Evolutionary conservation across 2,113 vertebrate genomes (phyloP).

Genomic region (Megaceryle maxima): DNA sequence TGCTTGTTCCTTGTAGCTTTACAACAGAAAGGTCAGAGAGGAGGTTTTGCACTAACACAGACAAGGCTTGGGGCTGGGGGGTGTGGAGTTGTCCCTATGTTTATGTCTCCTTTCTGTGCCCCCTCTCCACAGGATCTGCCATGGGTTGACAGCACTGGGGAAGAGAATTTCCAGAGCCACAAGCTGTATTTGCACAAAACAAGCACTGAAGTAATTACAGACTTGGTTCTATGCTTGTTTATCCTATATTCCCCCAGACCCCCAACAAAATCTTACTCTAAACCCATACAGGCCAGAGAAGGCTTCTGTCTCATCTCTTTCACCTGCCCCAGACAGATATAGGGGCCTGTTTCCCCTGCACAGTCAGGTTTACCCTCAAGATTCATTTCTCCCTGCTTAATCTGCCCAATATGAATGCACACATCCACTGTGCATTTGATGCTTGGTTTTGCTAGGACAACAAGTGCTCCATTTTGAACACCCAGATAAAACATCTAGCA

Average conservation of each 20-base stretch:
- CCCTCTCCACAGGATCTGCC: neutral
- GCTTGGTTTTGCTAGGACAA: neutral
- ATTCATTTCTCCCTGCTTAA: neutral
- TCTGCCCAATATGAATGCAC: neutral
- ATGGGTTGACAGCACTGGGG: neutral
- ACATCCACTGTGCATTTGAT: neutral
- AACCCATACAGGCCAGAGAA: neutral
- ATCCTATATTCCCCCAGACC: neutral
- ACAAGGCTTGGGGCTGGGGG: neutral
- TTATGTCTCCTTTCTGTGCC: neutral
- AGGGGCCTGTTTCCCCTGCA: neutral
- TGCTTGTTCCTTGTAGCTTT: neutral
- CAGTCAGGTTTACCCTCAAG: neutral
- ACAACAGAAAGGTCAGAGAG: neutral
- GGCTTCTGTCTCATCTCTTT: neutral
- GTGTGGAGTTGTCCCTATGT: neutral
- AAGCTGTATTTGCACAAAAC: fast-evolving
- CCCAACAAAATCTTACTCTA: neutral
- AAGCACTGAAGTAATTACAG: neutral
- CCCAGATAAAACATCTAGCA: neutral
- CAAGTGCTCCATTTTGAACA: neutral
- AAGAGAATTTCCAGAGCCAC: neutral
- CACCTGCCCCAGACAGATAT: neutral
- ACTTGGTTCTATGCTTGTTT: neutral
- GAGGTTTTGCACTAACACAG: neutral